Evolutionary conservation across 2,113 vertebrate species (phyloP), one percentile per base, ranked within the genome.

Genomic region (Tragelaphus scriptus): DNA sequence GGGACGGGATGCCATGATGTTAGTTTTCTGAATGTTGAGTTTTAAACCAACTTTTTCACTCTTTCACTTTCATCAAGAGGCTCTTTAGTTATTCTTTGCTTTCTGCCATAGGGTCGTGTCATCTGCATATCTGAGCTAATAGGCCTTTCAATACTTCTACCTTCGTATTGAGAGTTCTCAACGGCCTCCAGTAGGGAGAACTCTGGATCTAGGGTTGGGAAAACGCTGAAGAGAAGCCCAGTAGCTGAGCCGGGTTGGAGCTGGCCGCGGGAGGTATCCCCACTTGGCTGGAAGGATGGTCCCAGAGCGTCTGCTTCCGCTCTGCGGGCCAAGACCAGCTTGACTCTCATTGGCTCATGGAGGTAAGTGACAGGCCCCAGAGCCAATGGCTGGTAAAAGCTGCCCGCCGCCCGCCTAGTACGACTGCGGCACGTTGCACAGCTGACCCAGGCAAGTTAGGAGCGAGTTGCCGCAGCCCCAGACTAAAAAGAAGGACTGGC

Each of bases 371-470:
- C 96, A 59, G 85, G 7, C 9, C 0, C 8, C 2, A 75, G 16
- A 55, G 68, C 97, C 98, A 98, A 93, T 44, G 58, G 71, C 1
- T 63, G 30, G 56, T 4, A 17, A 26, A 49, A 10, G 25, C 26
- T 19, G 30, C 32, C 0, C 21, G 4, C 25, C 12, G 11, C 75
- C 10, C 5, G 5, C 49, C 30, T 6, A 1, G 5, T 5, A 3
- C 5, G 0, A 13, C 47, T 6, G 36, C 87, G 86, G 93, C 95
- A 92, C 1, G 77, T 13, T 21, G 28, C 13, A 6, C 7, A 0
- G 0, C 10, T 0, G 28, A 6, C 11, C 0, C 0, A 47, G 2
- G 12, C 6, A 3, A 7, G 79, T 2, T 14, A 12, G 26, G 16
- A 8, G n/a, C 0, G 36, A 59, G 51, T 5, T 1, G 2, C 17